Evolutionary conservation across 2,888 invertebrate genomes (phyloP).

Genomic region (Creontiades dilutus): DNA sequence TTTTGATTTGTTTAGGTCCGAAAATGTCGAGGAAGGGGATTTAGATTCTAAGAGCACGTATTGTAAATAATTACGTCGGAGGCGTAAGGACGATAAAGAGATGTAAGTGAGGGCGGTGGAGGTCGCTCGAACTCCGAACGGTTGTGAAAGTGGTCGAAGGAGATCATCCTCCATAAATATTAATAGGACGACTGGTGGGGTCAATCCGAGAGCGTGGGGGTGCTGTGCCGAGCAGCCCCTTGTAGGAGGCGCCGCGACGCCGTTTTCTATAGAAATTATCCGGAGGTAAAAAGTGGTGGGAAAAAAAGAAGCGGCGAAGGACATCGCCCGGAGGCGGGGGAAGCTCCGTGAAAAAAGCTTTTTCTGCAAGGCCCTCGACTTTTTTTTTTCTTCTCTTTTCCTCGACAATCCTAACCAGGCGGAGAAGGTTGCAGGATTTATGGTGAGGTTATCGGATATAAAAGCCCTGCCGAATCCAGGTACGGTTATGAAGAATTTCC

Average conservation of each 20-base stretch:
- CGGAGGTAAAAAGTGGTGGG: neutral
- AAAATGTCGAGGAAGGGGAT: neutral
- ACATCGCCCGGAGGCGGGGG: neutral
- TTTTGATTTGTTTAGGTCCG: slow-evolving; percentile 4
- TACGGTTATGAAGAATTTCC: neutral
- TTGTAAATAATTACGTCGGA: neutral
- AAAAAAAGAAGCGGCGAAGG: neutral
- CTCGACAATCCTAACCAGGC: neutral
- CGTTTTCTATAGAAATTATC: slow-evolving; percentile 34
- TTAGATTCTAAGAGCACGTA: neutral
- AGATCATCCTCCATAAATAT: slow-evolving; percentile 31
- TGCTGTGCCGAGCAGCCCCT: neutral
- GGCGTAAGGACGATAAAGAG: slow-evolving; percentile 6
- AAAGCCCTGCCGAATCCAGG: slow-evolving; percentile 16
- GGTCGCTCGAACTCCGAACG: too few species aligned
- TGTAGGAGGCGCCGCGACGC: neutral
- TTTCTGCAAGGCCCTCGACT: neutral
- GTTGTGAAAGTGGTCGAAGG: neutral
- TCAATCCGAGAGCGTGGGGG: neutral
- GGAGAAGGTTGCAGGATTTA: slow-evolving; percentile 19
- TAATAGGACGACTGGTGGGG: neutral
- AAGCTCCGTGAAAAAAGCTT: neutral
- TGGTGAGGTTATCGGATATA: slow-evolving; percentile 19
- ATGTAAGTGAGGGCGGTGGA: neutral
- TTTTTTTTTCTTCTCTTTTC: neutral